Evolutionary conservation across 1,140 invertebrate species (phyloP).

Genomic region (Trichonephila inaurata): DNA sequence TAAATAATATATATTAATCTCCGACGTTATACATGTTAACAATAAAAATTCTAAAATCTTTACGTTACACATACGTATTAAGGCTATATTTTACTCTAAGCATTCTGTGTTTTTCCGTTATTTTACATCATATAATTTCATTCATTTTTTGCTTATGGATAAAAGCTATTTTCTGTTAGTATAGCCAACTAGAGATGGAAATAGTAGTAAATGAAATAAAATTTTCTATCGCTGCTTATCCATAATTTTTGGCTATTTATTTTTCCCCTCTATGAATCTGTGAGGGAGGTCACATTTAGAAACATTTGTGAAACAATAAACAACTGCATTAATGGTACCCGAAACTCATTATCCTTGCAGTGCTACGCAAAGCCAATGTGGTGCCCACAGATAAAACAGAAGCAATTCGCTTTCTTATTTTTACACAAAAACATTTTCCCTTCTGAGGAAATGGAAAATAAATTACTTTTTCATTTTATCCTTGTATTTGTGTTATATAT

Average conservation of each 20-base stretch:
- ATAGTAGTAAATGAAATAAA: too few relatives aligned
- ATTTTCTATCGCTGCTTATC: too few relatives aligned
- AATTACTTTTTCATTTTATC: constrained; percentile 28
- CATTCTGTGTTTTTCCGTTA: too few relatives aligned
- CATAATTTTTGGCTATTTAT: neutral
- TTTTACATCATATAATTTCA: too few relatives aligned
- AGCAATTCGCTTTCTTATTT: constrained; percentile 12
- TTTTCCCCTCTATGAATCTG: neutral
- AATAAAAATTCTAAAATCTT: too few relatives aligned
- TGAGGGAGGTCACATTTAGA: neutral
- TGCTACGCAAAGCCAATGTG: neutral
- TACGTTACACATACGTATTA: too few relatives aligned
- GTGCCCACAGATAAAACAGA: neutral
- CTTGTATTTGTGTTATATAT: constrained; percentile 7
- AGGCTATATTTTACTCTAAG: too few relatives aligned
- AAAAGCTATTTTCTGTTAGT: too few relatives aligned
- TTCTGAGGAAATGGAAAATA: constrained; percentile 9
- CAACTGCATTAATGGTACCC: neutral
- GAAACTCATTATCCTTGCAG: neutral
- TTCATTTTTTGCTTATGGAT: too few relatives aligned
- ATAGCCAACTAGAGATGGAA: too few relatives aligned
- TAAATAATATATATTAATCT: too few relatives aligned
- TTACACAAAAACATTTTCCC: neutral
- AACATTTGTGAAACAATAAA: constrained; percentile 12
- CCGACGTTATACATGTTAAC: too few relatives aligned